phyloP scores from a whole-genome alignment of 1,140 invertebrate genomes.

The Bombus waltoni region DNA sequence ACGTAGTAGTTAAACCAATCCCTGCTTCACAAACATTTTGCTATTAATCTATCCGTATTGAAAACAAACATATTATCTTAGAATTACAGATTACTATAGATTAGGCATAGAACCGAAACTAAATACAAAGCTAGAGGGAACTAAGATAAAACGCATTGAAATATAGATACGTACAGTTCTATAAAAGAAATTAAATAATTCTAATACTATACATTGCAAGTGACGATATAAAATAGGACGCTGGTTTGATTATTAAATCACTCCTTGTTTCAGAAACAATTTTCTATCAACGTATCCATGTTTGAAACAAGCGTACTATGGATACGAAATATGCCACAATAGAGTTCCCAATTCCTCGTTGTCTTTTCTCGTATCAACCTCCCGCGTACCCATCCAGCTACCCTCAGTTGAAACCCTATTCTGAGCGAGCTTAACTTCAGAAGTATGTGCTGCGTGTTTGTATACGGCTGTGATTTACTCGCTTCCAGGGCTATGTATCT shows the following conservation, averaged over 20 bases:
- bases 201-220: no score
- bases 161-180: no score
- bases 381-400: conserved; percentile 24
- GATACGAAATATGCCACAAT: conserved; percentile 30
- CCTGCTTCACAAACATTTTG: no score
- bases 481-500: conserved; percentile 55
- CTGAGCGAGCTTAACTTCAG: conserved; percentile 71
- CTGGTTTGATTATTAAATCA: not conserved
- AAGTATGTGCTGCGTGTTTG: conserved; percentile 76
- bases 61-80: no score
- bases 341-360: conserved; percentile 61
- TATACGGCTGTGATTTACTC: conserved; percentile 77
- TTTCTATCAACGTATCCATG: not conserved
- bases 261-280: not conserved
- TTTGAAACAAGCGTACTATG: not conserved
- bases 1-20: no score
- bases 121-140: no score
- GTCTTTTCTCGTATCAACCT: conserved; percentile 50
- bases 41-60: no score
- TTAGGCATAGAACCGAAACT: no score
- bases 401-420: conserved; percentile 48
- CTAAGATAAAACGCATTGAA: no score
- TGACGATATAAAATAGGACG: not conserved
- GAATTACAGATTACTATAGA: no score
- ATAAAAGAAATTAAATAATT: no score